Evolutionary conservation across 2,888 invertebrate species (phyloP).

Genomic region (Dorcus parallelipipedus): DNA sequence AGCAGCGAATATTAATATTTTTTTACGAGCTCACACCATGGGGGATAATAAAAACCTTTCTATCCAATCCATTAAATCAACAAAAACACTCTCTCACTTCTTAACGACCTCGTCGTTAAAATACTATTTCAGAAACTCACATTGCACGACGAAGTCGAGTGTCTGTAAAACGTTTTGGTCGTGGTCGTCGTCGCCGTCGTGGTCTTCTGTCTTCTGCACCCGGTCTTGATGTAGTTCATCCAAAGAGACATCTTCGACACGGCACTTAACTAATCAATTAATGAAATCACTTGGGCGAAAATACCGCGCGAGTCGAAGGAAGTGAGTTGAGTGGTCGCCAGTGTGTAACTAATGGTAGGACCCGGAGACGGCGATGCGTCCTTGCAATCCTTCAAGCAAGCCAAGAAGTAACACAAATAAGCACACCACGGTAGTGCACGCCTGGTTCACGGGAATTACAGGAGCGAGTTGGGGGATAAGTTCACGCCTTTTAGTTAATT

Average conservation of each 20-base stretch:
- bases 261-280: background rate
- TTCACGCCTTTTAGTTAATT: background rate
- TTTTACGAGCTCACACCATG: no score
- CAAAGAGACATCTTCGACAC: slow-evolving; percentile 47
- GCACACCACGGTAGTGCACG: no score
- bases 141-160: slow-evolving; percentile 10
- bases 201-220: slow-evolving; percentile 34
- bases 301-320: background rate
- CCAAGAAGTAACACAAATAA: background rate
- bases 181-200: background rate
- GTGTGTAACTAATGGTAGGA: background rate
- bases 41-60: no score
- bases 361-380: background rate
- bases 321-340: background rate
- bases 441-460: no score
- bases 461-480: background rate
- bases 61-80: no score
- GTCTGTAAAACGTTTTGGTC: slow-evolving; percentile 17
- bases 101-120: no score
- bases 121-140: background rate
- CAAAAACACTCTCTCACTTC: no score
- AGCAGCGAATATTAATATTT: no score
- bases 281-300: no score
- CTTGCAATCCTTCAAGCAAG: background rate
- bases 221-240: slow-evolving; percentile 53